Evolutionary conservation across 2,797 vertebrate genomes (phyloP).

Genomic region (Adelosebastes latens): DNA sequence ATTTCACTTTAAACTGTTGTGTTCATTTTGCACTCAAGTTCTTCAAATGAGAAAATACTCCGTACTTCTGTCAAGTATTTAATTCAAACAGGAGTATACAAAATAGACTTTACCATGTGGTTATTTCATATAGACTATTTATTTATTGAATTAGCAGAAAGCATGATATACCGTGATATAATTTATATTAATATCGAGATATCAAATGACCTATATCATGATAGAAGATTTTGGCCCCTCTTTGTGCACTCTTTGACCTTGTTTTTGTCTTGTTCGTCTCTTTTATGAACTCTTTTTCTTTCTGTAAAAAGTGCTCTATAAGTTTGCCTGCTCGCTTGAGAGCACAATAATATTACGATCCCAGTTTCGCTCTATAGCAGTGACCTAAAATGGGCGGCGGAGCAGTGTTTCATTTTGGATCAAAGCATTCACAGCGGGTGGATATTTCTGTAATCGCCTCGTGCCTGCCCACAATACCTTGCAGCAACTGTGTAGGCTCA

Average conservation of each 20-base stretch:
- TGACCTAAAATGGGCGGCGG: conserved; percentile 54
- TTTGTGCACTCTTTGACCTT: background rate
- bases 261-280: background rate
- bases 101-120: too few relatives aligned
- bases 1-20: too few relatives aligned
- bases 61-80: too few relatives aligned
- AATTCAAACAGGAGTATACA: too few relatives aligned
- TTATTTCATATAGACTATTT: too few relatives aligned
- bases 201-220: too few relatives aligned
- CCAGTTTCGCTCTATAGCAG: conserved; percentile 9
- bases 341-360: conserved; percentile 7
- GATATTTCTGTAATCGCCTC: conserved; percentile 79
- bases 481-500: conserved; percentile 77
- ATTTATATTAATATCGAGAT: too few relatives aligned
- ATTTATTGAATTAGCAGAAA: too few relatives aligned
- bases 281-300: background rate
- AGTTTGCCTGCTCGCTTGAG: background rate
- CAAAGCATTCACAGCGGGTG: conserved; percentile 74
- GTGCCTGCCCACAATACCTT: conserved; percentile 75
- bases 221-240: too few relatives aligned
- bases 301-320: background rate
- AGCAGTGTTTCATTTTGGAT: conserved; percentile 72
- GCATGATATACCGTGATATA: too few relatives aligned
- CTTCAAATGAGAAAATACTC: too few relatives aligned
- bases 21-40: too few relatives aligned